These are phyloP conservation scores for Aphelocoma coerulescens DNA, from an alignment of 2,113 vertebrate species.

Conservation along the genomic window DNA sequence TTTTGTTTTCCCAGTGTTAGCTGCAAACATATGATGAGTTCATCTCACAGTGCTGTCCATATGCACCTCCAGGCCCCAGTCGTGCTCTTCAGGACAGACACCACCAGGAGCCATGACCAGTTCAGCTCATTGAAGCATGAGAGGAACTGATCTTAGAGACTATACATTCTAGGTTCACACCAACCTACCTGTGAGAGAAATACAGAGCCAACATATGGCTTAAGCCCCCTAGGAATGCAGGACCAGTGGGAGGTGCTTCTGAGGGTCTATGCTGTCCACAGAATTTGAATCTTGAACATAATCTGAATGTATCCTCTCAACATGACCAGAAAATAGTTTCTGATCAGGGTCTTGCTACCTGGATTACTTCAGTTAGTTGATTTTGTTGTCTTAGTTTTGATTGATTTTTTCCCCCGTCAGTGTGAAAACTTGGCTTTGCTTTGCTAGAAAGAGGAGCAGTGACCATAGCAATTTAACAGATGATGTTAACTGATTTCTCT, in stretches of 20 bases:
- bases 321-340: background rate
- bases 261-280: background rate
- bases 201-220: background rate
- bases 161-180: background rate
- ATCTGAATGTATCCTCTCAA: background rate
- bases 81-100: background rate
- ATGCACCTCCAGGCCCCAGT: background rate
- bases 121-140: background rate
- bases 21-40: background rate
- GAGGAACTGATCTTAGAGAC: background rate
- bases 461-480: background rate
- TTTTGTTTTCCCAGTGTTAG: background rate
- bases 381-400: background rate
- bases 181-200: background rate
- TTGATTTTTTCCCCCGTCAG: accelerated
- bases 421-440: background rate
- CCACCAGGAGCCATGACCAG: background rate
- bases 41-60: background rate
- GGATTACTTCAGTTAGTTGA: background rate
- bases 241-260: background rate
- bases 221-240: background rate
- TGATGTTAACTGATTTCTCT: background rate
- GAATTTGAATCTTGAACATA: background rate
- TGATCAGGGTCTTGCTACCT: background rate
- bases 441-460: background rate